These are phyloP conservation scores for Druon quercuslanigerum DNA, from an alignment of 1,140 invertebrate species.

Conservation along the genomic window DNA sequence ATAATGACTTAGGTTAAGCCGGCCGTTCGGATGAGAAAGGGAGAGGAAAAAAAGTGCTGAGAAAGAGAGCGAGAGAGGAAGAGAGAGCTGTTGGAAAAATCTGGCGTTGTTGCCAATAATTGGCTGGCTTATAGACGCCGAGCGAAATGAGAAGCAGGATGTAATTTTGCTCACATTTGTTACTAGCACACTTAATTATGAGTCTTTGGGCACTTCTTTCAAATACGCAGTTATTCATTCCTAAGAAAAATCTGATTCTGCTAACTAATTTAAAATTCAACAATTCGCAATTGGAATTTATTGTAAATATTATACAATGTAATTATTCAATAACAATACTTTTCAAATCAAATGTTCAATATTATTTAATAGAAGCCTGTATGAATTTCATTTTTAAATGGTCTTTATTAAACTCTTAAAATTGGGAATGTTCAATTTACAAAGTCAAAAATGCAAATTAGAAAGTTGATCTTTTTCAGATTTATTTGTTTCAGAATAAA, in stretches of 20 bases:
- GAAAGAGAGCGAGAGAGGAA: constrained; percentile 33
- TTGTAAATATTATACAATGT: too few species aligned
- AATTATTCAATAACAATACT: too few species aligned
- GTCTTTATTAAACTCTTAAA: too few species aligned
- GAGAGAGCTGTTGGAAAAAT: constrained; percentile 28
- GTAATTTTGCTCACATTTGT: constrained; percentile 12
- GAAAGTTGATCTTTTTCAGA: too few species aligned
- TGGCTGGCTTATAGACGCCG: constrained; percentile 7
- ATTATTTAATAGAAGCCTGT: too few species aligned
- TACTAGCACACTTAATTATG: background rate
- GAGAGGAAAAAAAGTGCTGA: constrained; percentile 14
- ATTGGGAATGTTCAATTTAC: too few species aligned
- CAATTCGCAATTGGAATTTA: too few species aligned
- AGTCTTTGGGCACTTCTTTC: background rate
- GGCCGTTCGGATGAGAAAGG: constrained; percentile 29
- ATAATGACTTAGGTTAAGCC: constrained; percentile 55
- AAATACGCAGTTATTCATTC: background rate
- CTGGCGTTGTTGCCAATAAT: constrained; percentile 14
- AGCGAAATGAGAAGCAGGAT: constrained; percentile 20
- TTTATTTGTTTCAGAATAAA: too few species aligned
- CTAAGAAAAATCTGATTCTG: background rate
- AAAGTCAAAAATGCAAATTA: too few species aligned
- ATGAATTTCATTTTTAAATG: too few species aligned
- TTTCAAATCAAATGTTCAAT: too few species aligned
- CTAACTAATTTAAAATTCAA: too few species aligned